Evolutionary conservation across 1,140 invertebrate species (phyloP).

Genomic region (Lucilia cuprina): DNA sequence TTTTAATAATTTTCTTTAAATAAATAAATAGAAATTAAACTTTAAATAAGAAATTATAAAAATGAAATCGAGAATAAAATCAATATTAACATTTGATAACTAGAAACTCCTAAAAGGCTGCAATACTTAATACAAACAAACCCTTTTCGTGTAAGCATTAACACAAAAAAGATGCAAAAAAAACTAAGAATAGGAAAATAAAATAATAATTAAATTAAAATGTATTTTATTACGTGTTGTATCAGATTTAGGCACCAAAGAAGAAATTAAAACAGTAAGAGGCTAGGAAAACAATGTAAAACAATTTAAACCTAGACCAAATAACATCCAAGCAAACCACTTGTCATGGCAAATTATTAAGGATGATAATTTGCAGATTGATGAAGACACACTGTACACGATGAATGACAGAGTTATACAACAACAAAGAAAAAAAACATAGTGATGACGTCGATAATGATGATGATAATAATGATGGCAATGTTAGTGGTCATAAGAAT

Average conservation of each 20-base stretch:
- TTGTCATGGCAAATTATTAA: slow-evolving; percentile 15
- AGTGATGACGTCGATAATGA: background rate
- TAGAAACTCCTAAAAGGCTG: background rate
- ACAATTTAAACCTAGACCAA: background rate
- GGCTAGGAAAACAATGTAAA: background rate
- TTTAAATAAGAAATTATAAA: background rate
- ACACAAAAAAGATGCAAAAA: background rate
- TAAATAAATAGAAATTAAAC: background rate
- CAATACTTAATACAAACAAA: background rate
- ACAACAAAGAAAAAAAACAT: background rate
- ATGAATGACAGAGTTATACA: background rate
- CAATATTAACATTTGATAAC: background rate
- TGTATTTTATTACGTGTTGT: background rate
- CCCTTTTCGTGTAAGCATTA: background rate
- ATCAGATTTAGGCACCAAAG: background rate
- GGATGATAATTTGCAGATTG: background rate
- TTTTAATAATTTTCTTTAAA: background rate
- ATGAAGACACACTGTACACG: background rate
- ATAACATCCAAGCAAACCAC: background rate
- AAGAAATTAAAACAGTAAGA: background rate
- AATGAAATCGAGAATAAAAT: background rate
- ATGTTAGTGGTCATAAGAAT: background rate
- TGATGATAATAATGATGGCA: too few species aligned
- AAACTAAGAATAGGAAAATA: background rate
- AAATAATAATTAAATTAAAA: slow-evolving; percentile 5